Evolutionary conservation across 2,888 invertebrate genomes (phyloP), one percentile per base, ranked within the genome.

Genomic region (Synanthedon andrenaeformis): DNA sequence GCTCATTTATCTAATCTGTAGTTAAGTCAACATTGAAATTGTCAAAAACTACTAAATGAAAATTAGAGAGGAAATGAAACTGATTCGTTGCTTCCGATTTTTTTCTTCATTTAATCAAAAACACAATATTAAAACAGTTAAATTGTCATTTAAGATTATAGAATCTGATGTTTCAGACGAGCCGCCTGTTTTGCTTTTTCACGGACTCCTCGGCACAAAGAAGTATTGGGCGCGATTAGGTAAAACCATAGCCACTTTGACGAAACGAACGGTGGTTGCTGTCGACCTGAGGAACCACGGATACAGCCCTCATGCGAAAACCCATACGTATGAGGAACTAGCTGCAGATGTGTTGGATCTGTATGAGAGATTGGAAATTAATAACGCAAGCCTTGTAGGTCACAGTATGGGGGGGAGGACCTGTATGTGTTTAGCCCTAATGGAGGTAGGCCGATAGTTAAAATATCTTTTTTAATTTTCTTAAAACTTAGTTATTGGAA

Each of bases 271-370:
- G 74, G 94, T 96, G 0, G 90, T 95, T 49, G 88, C 93, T 0
- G 89, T 97, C n/a, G 98, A 99, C 84, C 91, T 94, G 5, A 89
- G 98, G 71, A 98, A 99, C 82, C 99, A 99, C 79, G 99, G 98
- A 0, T 93, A 94, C 54, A 97, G 97, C 68, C 95, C 95, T 0
- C 96, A 96, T 67, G 79, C 89, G 0, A 64, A 78, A 1, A 89
- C 91, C 0, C 94, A 96, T 79, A 90, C 89, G 23, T 97, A 96
- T 70, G 77, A 88, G 10, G 89, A 91, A 48, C 90, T 97, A 89
- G 91, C 93, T 0, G 88, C 85, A 53, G 98, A 98, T 79, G 69
- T 97, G 4, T 73, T 89, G 10, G 69, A 85, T 4, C 82, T 96
- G 49, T 77, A 93, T 62, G 78, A 90, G 51, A 89, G 91, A 58